These are phyloP conservation scores for Atherinosoma microstoma DNA, from an alignment of 2,797 vertebrate species.

Conservation along the genomic window DNA sequence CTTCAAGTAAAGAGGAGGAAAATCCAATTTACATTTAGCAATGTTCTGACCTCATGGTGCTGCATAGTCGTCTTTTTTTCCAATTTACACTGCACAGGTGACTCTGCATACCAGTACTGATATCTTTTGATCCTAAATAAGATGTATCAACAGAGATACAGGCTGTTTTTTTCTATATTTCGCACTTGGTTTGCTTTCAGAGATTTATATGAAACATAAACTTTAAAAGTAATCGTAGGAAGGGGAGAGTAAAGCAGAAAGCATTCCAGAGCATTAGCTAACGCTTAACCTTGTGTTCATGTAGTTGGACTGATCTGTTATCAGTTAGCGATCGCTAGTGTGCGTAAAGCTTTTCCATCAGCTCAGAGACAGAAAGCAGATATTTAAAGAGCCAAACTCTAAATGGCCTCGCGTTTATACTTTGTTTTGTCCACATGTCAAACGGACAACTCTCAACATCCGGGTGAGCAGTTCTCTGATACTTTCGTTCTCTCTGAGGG, in stretches of 20 bases:
- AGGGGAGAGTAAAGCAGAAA: slow-evolving; percentile 34
- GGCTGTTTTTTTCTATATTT: background rate
- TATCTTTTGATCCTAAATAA: slow-evolving; percentile 7
- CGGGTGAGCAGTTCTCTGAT: slow-evolving; percentile 30
- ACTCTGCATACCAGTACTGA: slow-evolving; percentile 9
- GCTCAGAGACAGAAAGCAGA: slow-evolving; percentile 40
- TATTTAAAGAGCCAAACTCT: slow-evolving; percentile 38
- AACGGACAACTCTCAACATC: slow-evolving; percentile 20
- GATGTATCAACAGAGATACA: background rate
- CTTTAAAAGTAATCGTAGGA: slow-evolving; percentile 4
- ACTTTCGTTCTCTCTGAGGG: slow-evolving; percentile 41
- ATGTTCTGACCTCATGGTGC: slow-evolving; percentile 47
- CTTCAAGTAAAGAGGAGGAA: slow-evolving; percentile 43
- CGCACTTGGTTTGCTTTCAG: background rate
- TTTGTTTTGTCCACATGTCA: slow-evolving; percentile 30
- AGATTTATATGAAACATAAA: slow-evolving; percentile 30
- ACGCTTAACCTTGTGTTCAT: slow-evolving; percentile 27
- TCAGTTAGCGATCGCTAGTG: slow-evolving; percentile 44
- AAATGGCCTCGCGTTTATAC: slow-evolving; percentile 44
- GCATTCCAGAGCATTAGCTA: slow-evolving; percentile 31
- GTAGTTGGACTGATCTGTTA: slow-evolving; percentile 30
- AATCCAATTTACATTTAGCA: slow-evolving; percentile 59
- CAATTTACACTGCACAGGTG: slow-evolving; percentile 39
- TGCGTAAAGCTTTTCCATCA: slow-evolving; percentile 35
- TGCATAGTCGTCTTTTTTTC: slow-evolving; percentile 43